Evolutionary conservation across 1,140 invertebrate species (phyloP), one percentile per base, ranked within the genome.

Genomic region (Lasioglossum baleicum): DNA sequence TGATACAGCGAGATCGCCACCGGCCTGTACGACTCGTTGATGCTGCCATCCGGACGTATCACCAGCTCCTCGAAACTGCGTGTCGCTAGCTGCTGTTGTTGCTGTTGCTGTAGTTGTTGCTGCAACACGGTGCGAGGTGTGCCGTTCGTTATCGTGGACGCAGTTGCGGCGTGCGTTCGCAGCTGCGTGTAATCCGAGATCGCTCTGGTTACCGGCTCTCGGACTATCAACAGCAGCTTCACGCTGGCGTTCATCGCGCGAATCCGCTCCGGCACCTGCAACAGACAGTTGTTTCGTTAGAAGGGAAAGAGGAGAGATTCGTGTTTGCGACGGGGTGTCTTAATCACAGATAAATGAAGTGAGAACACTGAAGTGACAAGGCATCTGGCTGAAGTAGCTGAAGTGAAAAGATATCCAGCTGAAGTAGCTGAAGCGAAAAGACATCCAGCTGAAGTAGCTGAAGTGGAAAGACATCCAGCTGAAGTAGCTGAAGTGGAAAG

Each of bases 131-230:
- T 73, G 31, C 80, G 77, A n/a, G 84, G 76, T 56, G 83, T 71
- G 4, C 67, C 68, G 72, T 81, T 84, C 75, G 66, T 77, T 70
- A 93, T 90, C 3, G 94, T 92, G 0, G 94, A 92, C 35, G 95
- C 94, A 6, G 95, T 95, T 15, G 96, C 95, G 7, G 96, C 95
- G 88, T 97, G 96, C 78, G 95, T 97, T 60, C 96, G 94, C 76
- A 97, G 91, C 89, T 99, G 98, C 0, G 98, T 97, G 92, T 99
- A 99, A 93, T 99, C 98, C 4, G 98, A 99, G 88, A 99, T 98
- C 67, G 98, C 98, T 75, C 99, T 93, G 35, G 96, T 97, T 64
- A 99, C 98, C 0, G 99, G 99, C 91, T 99, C 98, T 0, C 98
- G 94, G 0, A 99, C 98, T 83, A 99, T 99, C 72, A 99, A 94